phyloP scores from a whole-genome alignment of 2,888 invertebrate species.

The Laothoe populi region DNA sequence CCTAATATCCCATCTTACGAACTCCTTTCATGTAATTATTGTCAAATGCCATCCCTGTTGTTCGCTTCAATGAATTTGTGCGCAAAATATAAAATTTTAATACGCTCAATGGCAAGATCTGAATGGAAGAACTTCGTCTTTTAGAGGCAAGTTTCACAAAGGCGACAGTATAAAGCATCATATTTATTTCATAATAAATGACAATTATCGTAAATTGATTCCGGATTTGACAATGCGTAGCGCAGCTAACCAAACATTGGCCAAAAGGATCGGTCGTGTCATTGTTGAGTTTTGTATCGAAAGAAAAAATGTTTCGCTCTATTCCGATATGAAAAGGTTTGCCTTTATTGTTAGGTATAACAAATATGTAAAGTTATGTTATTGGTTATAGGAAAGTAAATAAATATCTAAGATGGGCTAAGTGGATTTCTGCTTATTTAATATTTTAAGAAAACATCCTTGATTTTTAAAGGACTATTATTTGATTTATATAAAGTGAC shows the following conservation, averaged over 20 bases:
- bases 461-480: conserved; percentile 2
- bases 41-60: conserved; percentile 73
- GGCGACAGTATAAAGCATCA: conserved; percentile 73
- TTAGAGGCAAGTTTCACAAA: conserved; percentile 65
- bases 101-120: conserved; percentile 66
- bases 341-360: conserved; percentile 69
- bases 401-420: conserved; percentile 19
- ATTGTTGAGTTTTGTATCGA: conserved; percentile 62
- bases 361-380: conserved; percentile 59
- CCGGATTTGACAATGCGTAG: conserved; percentile 72
- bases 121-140: conserved; percentile 61
- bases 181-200: conserved; percentile 85
- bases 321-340: conserved; percentile 59
- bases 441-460: conserved; percentile 11
- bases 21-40: conserved; percentile 74
- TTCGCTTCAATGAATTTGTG: conserved; percentile 66
- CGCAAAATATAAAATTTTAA: conserved; percentile 74
- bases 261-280: conserved; percentile 82
- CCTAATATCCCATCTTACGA: conserved; percentile 71
- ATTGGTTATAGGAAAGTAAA: conserved; percentile 23
- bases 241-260: conserved; percentile 89
- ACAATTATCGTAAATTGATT: conserved; percentile 85
- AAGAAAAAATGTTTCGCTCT: conserved; percentile 57
- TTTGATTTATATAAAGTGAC: not conserved
- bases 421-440: conserved; percentile 47